Evolutionary conservation across 2,888 invertebrate genomes (phyloP).

Genomic region (Nephrotoma guestfalica): DNA sequence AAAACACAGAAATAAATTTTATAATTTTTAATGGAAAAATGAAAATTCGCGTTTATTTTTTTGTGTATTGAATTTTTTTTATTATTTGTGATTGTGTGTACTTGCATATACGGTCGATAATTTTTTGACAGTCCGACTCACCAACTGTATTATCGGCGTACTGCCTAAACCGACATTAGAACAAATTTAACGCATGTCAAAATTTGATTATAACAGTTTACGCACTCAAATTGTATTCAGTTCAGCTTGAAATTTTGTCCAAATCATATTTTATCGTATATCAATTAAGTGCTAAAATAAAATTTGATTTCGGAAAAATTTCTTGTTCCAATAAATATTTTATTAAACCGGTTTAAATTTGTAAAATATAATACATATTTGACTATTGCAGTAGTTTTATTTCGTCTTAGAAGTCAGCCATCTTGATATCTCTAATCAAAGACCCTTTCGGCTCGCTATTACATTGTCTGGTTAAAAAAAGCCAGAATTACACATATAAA

Average conservation of each 20-base stretch:
- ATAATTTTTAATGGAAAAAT: not conserved
- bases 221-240: not conserved
- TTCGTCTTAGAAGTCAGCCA: conserved; percentile 61
- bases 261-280: not conserved
- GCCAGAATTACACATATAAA: conserved; percentile 52
- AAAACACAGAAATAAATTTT: not conserved
- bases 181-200: conserved; percentile 1
- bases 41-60: conserved; percentile 1
- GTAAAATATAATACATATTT: conserved; percentile 20
- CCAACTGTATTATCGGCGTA: not conserved
- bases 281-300: not conserved
- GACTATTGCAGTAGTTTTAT: conserved; percentile 61
- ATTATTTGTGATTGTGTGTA: not conserved
- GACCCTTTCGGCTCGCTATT: conserved; percentile 64
- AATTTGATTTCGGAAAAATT: not conserved
- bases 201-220: not conserved
- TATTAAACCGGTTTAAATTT: not conserved
- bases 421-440: conserved; percentile 75
- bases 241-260: not conserved
- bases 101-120: not conserved
- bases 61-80: not conserved
- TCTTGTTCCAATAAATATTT: not conserved
- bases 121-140: not conserved
- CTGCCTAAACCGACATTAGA: not conserved
- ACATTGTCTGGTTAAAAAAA: conserved; percentile 53